phyloP scores from a whole-genome alignment of 2,888 invertebrate species.

The Alentia gelatinosa region DNA sequence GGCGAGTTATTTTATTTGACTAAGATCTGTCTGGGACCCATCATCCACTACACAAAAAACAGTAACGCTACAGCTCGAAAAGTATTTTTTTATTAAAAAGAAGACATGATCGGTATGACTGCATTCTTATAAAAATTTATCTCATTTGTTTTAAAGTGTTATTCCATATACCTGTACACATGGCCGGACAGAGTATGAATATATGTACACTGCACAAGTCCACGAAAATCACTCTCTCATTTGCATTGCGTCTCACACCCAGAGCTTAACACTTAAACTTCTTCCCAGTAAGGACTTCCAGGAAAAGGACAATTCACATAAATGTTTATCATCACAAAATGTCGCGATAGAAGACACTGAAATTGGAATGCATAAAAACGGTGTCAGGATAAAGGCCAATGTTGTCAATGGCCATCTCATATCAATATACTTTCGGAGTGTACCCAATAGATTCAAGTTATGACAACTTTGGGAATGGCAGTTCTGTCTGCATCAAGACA shows the following conservation, averaged over 20 bases:
- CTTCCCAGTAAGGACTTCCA: background rate
- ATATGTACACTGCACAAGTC: background rate
- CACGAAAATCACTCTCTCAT: background rate
- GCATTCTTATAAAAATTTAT: background rate
- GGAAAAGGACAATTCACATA: background rate
- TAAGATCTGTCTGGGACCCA: too few species aligned
- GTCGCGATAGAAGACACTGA: background rate
- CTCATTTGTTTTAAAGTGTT: background rate
- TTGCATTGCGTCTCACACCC: background rate
- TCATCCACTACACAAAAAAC: too few species aligned
- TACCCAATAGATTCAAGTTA: too few species aligned
- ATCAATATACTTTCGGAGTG: too few species aligned
- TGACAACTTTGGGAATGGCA: too few species aligned
- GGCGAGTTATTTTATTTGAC: too few species aligned
- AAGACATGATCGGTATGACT: background rate
- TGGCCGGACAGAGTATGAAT: background rate
- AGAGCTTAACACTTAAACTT: background rate
- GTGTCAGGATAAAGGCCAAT: too few species aligned
- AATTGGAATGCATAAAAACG: background rate
- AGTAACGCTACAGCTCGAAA: too few species aligned
- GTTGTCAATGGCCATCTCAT: too few species aligned
- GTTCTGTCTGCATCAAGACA: too few species aligned
- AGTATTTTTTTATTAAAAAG: slow-evolving; percentile 33
- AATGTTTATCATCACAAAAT: background rate
- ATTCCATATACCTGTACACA: background rate